Conservation (phyloP, 2,888 invertebrate genomes). For the Sinodicranocentrus sp. region DNA sequence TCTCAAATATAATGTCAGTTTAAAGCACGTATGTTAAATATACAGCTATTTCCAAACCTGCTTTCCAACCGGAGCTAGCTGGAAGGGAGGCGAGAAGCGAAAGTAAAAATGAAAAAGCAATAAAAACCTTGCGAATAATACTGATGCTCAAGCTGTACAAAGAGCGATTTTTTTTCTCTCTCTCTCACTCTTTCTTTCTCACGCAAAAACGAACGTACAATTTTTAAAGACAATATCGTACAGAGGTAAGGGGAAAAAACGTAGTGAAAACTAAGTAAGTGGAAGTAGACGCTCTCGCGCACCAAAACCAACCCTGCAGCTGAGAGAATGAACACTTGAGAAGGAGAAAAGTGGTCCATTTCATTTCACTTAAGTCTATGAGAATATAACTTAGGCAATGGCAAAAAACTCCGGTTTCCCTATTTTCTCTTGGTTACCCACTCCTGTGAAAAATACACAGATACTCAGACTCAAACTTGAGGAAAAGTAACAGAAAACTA, state of each 20-base stretch:
- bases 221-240: neutral
- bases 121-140: slow-evolving; percentile 4
- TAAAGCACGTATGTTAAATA: neutral
- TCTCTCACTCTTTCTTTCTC: too few relatives aligned
- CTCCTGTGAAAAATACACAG: neutral
- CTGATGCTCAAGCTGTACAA: neutral
- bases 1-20: neutral
- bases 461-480: neutral
- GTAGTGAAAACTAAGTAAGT: slow-evolving; percentile 17
- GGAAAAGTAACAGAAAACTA: neutral
- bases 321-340: slow-evolving; percentile 19
- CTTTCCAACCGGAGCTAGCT: neutral
- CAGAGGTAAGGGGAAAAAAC: neutral
- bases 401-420: neutral
- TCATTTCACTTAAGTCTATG: slow-evolving; percentile 9
- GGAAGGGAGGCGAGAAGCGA: neutral
- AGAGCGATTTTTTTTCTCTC: neutral
- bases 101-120: slow-evolving; percentile 17
- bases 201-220: neutral
- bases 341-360: slow-evolving; percentile 8
- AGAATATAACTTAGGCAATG: slow-evolving; percentile 1
- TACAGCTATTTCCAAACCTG: too few relatives aligned
- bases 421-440: neutral
- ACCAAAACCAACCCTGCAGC: neutral
- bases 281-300: neutral